These are phyloP conservation scores for Epistrophella euchroma DNA, from an alignment of 2,888 invertebrate species.

Conservation along the genomic window DNA sequence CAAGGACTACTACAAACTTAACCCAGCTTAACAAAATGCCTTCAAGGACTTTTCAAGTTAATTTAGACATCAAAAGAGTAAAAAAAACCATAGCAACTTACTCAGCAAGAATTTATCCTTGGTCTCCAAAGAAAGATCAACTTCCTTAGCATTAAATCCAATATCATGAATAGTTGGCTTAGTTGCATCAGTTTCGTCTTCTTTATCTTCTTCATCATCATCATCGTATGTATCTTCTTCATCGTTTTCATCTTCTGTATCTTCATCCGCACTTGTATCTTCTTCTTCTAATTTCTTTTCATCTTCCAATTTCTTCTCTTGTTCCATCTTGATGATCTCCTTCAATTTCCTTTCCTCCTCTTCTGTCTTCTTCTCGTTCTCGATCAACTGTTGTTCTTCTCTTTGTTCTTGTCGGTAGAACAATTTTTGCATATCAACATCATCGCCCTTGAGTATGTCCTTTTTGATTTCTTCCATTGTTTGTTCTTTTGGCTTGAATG, in stretches of 20 bases:
- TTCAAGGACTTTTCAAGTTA: no score
- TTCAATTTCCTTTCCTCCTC: slow-evolving; percentile 39
- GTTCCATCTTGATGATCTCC: slow-evolving; percentile 77
- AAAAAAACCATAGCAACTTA: slow-evolving; percentile 76
- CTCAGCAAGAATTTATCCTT: slow-evolving; percentile 80
- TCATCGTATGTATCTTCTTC: slow-evolving; percentile 78
- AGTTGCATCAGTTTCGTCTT: slow-evolving; percentile 78
- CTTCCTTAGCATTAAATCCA: slow-evolving; percentile 81
- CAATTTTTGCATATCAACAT: slow-evolving; percentile 56
- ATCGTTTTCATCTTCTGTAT: slow-evolving; percentile 80
- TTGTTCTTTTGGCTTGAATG: slow-evolving; percentile 69
- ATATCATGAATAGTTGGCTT: slow-evolving; percentile 79
- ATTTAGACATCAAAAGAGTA: not conserved
- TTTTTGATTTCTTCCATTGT: slow-evolving; percentile 66
- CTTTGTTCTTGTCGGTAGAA: slow-evolving; percentile 56
- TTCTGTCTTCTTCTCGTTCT: slow-evolving; percentile 44
- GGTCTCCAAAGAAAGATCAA: slow-evolving; percentile 81
- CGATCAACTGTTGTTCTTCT: slow-evolving; percentile 37
- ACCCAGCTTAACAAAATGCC: no score
- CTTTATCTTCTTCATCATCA: slow-evolving; percentile 76
- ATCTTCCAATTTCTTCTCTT: slow-evolving; percentile 79
- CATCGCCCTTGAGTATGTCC: slow-evolving; percentile 63
- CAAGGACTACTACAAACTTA: no score
- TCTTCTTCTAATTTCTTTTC: slow-evolving; percentile 78
- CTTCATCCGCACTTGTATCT: slow-evolving; percentile 74